Evolutionary conservation across 2,797 vertebrate species (phyloP), one percentile per base, ranked within the genome.

Genomic region (Typhlichthys eigenmanni): DNA sequence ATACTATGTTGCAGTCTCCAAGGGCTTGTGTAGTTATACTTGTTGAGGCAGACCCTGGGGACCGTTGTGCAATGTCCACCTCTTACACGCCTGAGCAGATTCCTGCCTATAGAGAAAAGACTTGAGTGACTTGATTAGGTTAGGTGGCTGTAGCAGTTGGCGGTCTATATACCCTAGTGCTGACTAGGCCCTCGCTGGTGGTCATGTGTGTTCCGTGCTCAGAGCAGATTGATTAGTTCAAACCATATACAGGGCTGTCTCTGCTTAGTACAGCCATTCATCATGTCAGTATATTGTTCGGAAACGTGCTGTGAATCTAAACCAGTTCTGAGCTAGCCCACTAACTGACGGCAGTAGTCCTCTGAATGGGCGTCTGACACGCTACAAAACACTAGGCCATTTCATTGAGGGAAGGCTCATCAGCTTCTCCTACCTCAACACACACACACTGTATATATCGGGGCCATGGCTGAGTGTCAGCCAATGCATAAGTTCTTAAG

Each of bases 321-420:
- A 83, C 57, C 75, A 52, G 66, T 69, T 79, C 64, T 66, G 34
- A 64, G 75, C 59, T 8, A 7, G 29, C 65, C 13, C n/a, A 46
- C 81, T 62, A 47, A 82, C 79, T 10, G 4, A 68, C 66, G 80
- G 72, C 73, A 79, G 71, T 69, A 62, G 78, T 85, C 82, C 83
- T 87, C 82, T 81, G 84, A 88, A 78, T 80, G 80, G 83, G 87
- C 87, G 91, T 87, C 90, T 90, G 90, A 91, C 85, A 82, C 77
- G 79, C 82, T 84, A 79, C 83, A 78, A 79, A 89, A 90, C 87
- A 87, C 87, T 79, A 80, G 87, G 75, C 82, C 79, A 81, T 89
- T 90, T 87, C 87, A 88, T 76, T 62, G 60, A 38, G 75, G 79
- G 72, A 76, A 54, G 62, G 66, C 75, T 81, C 11, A 80, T 79